phyloP scores from a whole-genome alignment of 2,113 vertebrate genomes.

The Equus przewalskii region DNA sequence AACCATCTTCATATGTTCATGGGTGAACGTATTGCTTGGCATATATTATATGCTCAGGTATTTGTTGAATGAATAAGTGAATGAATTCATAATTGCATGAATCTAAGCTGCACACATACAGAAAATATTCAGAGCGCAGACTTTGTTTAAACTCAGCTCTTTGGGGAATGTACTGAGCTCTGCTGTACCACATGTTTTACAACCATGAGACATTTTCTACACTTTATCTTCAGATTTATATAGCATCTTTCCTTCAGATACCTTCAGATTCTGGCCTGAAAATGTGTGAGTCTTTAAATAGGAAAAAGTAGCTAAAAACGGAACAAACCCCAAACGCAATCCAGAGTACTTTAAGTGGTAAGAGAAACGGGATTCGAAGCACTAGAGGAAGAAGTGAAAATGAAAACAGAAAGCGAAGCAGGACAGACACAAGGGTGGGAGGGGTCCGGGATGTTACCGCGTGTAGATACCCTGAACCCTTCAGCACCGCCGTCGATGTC shows the following conservation, averaged over 20 bases:
- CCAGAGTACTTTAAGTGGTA: background rate
- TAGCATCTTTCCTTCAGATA: background rate
- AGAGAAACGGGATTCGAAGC: background rate
- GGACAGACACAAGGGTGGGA: background rate
- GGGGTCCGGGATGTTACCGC: no score
- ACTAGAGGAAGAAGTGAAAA: background rate
- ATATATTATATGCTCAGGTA: background rate
- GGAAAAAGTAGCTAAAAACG: background rate
- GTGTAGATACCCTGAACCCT: background rate
- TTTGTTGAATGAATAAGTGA: background rate
- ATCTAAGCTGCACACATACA: background rate
- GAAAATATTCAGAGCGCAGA: background rate
- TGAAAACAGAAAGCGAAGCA: background rate
- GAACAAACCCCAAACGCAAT: background rate
- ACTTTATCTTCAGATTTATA: background rate
- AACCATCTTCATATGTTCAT: background rate
- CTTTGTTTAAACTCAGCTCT: background rate
- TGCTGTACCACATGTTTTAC: background rate
- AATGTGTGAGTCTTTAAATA: background rate
- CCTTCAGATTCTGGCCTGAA: background rate
- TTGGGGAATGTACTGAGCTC: background rate
- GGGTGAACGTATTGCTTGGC: background rate
- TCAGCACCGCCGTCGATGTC: fast-evolving
- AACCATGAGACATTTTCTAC: background rate
- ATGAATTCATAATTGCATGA: background rate